Evolutionary conservation across 2,797 vertebrate species (phyloP).

Genomic region (Cyclura pinguis): DNA sequence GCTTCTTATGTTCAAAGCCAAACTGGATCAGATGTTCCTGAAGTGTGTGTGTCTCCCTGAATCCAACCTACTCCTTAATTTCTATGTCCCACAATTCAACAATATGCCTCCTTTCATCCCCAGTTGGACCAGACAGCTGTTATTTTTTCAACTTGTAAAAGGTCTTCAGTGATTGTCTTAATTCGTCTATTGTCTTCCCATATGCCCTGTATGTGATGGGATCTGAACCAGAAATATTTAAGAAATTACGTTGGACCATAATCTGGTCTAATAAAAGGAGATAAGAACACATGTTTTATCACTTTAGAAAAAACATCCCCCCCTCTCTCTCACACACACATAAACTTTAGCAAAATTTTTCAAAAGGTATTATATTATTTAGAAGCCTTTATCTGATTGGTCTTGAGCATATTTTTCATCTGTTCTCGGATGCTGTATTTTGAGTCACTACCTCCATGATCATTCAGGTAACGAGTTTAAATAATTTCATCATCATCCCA

Average conservation of each 20-base stretch:
- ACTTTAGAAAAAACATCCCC: not conserved
- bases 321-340: no score
- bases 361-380: no score
- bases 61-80: not conserved
- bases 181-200: not conserved
- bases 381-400: no score
- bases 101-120: not conserved
- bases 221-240: not conserved
- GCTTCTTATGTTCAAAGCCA: not conserved
- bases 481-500: not conserved
- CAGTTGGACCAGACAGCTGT: not conserved
- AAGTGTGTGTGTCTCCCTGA: not conserved
- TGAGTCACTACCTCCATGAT: no score
- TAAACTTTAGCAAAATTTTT: no score
- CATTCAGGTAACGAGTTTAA: not conserved
- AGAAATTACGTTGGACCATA: not conserved
- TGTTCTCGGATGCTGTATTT: no score
- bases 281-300: not conserved
- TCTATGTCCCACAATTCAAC: not conserved
- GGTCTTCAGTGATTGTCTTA: not conserved
- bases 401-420: no score
- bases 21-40: not conserved
- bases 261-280: not conserved
- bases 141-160: not conserved
- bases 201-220: no score